Conservation (phyloP, 2,113 vertebrate genomes). For the Nematolebias whitei region DNA sequence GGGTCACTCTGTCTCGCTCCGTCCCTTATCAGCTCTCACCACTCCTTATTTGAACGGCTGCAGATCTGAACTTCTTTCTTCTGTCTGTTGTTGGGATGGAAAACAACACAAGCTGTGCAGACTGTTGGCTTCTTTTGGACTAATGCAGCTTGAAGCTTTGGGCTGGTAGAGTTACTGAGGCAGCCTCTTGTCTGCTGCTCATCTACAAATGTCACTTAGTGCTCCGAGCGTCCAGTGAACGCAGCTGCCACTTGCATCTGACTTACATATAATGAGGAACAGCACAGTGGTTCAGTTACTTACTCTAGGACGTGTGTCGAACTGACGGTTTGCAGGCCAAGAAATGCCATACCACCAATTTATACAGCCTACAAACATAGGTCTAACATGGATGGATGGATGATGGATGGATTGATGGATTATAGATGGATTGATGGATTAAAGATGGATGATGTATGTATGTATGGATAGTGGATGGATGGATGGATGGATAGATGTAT, state of each 20-base stretch:
- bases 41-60: conserved; percentile 43
- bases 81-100: conserved; percentile 25
- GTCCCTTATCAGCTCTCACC: conserved; percentile 66
- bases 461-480: no score
- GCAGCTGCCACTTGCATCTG: conserved; percentile 32
- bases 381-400: no score
- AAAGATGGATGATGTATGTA: no score
- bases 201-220: conserved; percentile 49
- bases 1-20: conserved; percentile 59
- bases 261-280: conserved; percentile 16
- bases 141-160: conserved; percentile 19
- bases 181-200: conserved; percentile 16
- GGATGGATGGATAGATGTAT: no score
- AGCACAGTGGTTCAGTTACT: conserved; percentile 9
- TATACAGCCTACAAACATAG: no score
- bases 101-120: conserved; percentile 32
- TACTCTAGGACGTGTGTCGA: neutral
- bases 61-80: conserved; percentile 37
- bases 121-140: conserved; percentile 17
- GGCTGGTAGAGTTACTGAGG: conserved; percentile 28
- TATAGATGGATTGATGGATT: no score
- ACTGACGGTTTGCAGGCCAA: no score
- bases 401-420: no score
- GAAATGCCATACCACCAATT: no score
- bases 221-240: conserved; percentile 29